Evolutionary conservation across 2,797 vertebrate species (phyloP).

Genomic region (Myiotriccus ornatus): DNA sequence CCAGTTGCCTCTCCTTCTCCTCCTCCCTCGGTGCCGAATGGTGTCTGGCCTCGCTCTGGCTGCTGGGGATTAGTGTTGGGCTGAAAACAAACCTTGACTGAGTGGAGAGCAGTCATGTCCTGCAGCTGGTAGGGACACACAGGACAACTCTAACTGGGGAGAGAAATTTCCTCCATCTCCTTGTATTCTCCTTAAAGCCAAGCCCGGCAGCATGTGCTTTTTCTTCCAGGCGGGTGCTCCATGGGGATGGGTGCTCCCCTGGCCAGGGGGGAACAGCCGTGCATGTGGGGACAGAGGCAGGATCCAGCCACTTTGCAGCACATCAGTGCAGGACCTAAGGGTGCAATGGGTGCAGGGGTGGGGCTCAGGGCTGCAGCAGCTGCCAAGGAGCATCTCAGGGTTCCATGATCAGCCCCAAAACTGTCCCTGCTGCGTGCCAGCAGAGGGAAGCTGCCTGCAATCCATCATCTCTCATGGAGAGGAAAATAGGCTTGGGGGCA

Average conservation of each 20-base stretch:
- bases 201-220: not conserved
- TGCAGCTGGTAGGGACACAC: not conserved
- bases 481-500: conserved; percentile 21
- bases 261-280: accelerated
- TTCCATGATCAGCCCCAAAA: not conserved
- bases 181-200: not conserved
- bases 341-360: not conserved
- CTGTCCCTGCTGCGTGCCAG: not conserved
- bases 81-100: not conserved
- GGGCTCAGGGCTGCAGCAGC: not conserved
- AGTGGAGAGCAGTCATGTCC: accelerated
- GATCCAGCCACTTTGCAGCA: not conserved
- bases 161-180: not conserved
- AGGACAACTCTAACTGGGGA: not conserved
- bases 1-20: not conserved
- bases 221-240: not conserved
- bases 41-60: accelerated
- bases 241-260: not conserved
- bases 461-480: not conserved
- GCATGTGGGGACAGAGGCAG: not conserved
- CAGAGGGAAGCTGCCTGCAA: not conserved
- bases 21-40: accelerated
- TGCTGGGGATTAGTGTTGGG: accelerated
- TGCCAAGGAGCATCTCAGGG: not conserved
- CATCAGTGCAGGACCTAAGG: not conserved